Base-by-base conservation (phyloP, 92 coral and sea anemone species). In the Siderastrea radians region DNA sequence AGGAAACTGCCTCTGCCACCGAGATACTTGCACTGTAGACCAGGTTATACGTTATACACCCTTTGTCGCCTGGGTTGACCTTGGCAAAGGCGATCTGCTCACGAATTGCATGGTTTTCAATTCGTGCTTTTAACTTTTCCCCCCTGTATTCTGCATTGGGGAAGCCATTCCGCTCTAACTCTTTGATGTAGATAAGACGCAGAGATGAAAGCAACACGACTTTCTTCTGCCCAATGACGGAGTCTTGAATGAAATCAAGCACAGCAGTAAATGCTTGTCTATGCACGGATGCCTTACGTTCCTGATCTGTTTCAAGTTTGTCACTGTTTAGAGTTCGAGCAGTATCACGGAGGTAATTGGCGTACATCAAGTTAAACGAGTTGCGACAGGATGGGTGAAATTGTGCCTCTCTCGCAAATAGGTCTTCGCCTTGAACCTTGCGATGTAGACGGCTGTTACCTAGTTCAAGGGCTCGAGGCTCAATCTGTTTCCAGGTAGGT, bases 311-410 rank as follows among this genome's bases (percentile, higher is more conserved):
- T 15, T 77, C 89, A 77, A 17, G 65, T 58, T 17, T 51, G 1
- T 26, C 48, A 65, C 58, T 60, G 62, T 75, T 48, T 10, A 1
- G 46, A 15, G 80, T 76, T 79, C 82, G 66, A n/a, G 50, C 81
- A 15, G 83, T 49, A 68, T 70, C 65, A 38, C 92, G 83, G 58
- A 64, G 55, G 62, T 52, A 73, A 64, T 90, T 84, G 54, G 55
- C 76, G 47, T 78, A 90, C 69, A 51, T 70, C 68, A 85, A 61
- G 65, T 78, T 85, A 74, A 79, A 84, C 47, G 90, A 80, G 44
- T 78, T 73, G 66, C 90, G 81, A 65, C 93, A 90, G 58, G 91
- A 90, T 3, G 87, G 87, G 63, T 90, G 94, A 47, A 67, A 86
- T 57, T 73, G 77, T 73, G 90, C 93, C 68, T 85, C 92, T 19